Conservation (phyloP, 2,888 invertebrate genomes). For the Hydroisotoma schaefferi region DNA sequence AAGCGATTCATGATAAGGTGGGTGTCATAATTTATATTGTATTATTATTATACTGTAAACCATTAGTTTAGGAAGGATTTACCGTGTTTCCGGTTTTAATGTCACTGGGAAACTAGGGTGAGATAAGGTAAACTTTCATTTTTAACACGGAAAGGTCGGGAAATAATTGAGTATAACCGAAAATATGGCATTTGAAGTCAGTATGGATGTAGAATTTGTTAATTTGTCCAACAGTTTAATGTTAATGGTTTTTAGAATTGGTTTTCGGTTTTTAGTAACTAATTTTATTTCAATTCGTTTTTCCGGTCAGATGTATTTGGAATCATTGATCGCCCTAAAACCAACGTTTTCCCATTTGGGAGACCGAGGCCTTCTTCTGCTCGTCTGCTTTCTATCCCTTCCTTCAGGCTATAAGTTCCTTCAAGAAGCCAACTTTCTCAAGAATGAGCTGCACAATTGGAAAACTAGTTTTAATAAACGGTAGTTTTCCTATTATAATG, state of each 20-base stretch:
- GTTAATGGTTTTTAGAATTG: no score
- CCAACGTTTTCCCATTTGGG: conserved; percentile 64
- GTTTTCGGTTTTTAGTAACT: no score
- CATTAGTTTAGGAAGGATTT: conserved; percentile 45
- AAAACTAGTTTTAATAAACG: conserved; percentile 68
- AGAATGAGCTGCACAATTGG: conserved; percentile 76
- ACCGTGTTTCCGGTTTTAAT: no score
- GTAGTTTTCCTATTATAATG: conserved; percentile 54
- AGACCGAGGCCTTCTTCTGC: conserved; percentile 72
- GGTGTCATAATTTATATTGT: no score
- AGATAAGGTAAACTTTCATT: no score
- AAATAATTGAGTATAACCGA: no score
- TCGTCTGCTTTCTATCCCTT: conserved; percentile 71
- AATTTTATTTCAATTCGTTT: no score
- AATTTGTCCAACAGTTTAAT: no score
- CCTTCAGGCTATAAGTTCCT: conserved; percentile 66
- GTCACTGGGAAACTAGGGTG: no score
- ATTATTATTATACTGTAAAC: not conserved
- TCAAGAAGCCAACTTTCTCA: conserved; percentile 62
- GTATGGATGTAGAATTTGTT: no score
- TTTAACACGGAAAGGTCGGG: no score
- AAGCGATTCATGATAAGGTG: conserved; percentile 86
- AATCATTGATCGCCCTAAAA: conserved; percentile 71
- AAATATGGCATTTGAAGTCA: no score
- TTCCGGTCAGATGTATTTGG: conserved; percentile 70